Conservation (phyloP, 2,797 vertebrate species). For the Bufotes viridis region DNA sequence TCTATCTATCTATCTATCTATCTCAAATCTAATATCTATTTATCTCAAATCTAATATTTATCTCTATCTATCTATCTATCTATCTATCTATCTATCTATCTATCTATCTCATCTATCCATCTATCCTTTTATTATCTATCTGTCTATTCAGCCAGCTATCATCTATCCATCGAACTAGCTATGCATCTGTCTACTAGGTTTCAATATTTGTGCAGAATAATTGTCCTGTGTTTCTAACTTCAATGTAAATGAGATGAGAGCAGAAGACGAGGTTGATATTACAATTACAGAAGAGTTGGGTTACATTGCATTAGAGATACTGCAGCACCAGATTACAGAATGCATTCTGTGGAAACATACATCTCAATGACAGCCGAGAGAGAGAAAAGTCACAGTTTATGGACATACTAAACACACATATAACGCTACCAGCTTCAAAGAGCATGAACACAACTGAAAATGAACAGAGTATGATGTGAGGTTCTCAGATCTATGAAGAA, state of each 20-base stretch:
- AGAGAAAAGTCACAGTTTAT: constrained; percentile 20
- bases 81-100: too few relatives aligned
- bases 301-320: background rate
- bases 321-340: background rate
- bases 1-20: constrained; percentile 2
- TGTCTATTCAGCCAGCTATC: background rate
- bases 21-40: background rate
- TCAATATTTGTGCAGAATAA: background rate
- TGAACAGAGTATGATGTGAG: constrained; percentile 29
- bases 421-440: constrained; percentile 26
- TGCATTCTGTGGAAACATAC: constrained; percentile 12
- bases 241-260: background rate
- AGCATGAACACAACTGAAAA: constrained; percentile 12
- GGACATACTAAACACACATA: constrained; percentile 13
- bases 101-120: too few relatives aligned
- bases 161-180: background rate
- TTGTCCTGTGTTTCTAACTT: background rate
- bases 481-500: constrained; percentile 48
- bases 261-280: background rate
- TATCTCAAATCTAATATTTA: background rate
- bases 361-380: background rate
- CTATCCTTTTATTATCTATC: background rate
- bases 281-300: background rate
- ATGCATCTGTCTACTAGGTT: background rate
- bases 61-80: background rate